Percentiles rank a stretch among this genome's conserved stretches.
These are phyloP conservation scores for Oryzias sinensis DNA, from an alignment of 2,797 vertebrate genomes.

Conservation along the genomic window DNA sequence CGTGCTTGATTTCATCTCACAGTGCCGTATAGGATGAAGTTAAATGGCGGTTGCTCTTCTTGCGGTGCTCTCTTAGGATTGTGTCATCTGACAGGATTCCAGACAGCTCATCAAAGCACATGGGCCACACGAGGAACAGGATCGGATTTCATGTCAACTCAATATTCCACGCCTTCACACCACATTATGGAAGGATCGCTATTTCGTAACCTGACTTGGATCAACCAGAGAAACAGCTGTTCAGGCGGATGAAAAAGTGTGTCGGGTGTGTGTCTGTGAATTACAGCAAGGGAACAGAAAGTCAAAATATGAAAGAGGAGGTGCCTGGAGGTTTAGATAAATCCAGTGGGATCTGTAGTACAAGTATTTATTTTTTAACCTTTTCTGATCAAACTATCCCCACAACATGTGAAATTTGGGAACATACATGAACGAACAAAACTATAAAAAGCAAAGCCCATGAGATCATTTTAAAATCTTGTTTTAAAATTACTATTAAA, in stretches of 20 bases:
- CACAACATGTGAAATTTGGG: no score
- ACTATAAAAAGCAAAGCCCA: no score
- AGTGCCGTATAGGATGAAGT: conserved; percentile 48
- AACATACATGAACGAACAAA: no score
- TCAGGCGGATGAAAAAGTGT: conserved; percentile 34
- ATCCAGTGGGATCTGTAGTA: no score
- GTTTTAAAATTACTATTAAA: no score
- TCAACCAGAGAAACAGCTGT: conserved; percentile 40
- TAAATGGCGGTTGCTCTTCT: conserved; percentile 49
- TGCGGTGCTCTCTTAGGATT: conserved; percentile 36
- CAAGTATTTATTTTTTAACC: no score
- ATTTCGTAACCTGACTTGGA: conserved; percentile 28
- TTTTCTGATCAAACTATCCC: no score
- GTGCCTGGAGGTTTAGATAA: no score
- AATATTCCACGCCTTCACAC: conserved; percentile 30
- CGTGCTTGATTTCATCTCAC: conserved; percentile 42
- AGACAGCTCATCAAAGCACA: conserved; percentile 58
- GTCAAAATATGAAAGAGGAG: neutral
- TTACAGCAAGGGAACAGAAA: neutral
- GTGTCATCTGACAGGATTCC: conserved; percentile 41
- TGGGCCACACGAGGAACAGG: conserved; percentile 34
- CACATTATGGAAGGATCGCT: conserved; percentile 19
- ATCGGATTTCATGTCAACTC: conserved; percentile 57
- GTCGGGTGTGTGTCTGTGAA: conserved; percentile 10
- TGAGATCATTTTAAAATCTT: no score